Conservation (phyloP, 2,113 vertebrate species). For the Varanus komodoensis region DNA sequence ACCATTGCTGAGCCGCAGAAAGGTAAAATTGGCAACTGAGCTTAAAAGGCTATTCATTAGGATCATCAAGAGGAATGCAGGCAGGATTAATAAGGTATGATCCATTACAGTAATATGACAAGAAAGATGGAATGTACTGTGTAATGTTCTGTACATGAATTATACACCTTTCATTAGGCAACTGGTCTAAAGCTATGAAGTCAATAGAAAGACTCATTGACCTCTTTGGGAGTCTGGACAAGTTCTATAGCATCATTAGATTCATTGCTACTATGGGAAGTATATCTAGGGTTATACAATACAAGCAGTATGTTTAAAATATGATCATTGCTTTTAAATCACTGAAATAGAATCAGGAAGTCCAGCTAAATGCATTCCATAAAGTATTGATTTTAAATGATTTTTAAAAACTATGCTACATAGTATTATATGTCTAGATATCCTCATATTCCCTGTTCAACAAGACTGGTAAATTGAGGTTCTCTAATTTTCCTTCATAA, state of each 20-base stretch:
- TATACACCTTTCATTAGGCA: slow-evolving; percentile 1
- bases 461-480: slow-evolving; percentile 3
- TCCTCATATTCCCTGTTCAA: slow-evolving; percentile 24
- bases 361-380: slow-evolving; percentile 32
- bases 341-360: neutral
- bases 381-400: slow-evolving; percentile 53
- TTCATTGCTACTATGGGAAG: slow-evolving; percentile 2
- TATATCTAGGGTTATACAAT: slow-evolving; percentile 11
- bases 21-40: slow-evolving; percentile 25
- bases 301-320: slow-evolving; percentile 22
- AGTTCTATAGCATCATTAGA: slow-evolving; percentile 26
- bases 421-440: slow-evolving; percentile 35
- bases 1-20: neutral
- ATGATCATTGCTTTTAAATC: slow-evolving; percentile 26
- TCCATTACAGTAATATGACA: slow-evolving; percentile 26
- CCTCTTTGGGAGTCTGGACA: slow-evolving; percentile 14
- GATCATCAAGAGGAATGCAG: slow-evolving; percentile 16
- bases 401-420: slow-evolving; percentile 1
- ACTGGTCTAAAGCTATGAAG: slow-evolving; percentile 25
- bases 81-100: slow-evolving; percentile 30
- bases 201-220: slow-evolving; percentile 33
- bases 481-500: slow-evolving; percentile 14
- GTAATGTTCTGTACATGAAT: slow-evolving; percentile 14
- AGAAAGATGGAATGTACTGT: neutral
- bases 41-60: slow-evolving; percentile 13